Percentiles rank a stretch among this genome's conserved stretches.
phyloP scores from a whole-genome alignment of 2,797 vertebrate genomes.

The Iguana delicatissima region DNA sequence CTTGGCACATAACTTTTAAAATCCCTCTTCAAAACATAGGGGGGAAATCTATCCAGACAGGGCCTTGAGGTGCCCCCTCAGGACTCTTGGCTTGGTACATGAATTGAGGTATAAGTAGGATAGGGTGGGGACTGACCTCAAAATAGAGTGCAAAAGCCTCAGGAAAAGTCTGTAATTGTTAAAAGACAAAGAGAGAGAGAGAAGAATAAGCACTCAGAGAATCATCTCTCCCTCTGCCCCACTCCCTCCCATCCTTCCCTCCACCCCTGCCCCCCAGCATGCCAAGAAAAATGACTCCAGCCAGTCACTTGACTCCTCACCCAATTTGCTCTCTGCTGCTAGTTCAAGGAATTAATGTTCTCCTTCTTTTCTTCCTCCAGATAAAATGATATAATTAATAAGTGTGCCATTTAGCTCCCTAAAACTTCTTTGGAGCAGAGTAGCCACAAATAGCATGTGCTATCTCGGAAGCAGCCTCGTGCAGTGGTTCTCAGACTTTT shows the following conservation, averaged over 20 bases:
- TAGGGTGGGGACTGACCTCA: constrained; percentile 32
- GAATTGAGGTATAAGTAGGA: constrained; percentile 51
- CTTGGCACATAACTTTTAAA: background rate
- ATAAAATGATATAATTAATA: constrained; percentile 22
- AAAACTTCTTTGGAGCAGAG: background rate
- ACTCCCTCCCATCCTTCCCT: background rate
- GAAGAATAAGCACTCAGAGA: background rate
- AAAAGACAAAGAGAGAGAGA: background rate
- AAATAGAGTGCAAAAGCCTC: constrained; percentile 58
- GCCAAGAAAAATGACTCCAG: constrained; percentile 33
- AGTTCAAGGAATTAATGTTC: constrained; percentile 10
- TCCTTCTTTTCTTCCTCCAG: background rate
- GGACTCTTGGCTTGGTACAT: constrained; percentile 54
- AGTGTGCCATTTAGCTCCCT: background rate
- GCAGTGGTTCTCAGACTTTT: too few species aligned
- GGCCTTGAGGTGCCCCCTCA: background rate
- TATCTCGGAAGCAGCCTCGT: background rate
- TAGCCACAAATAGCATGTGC: background rate
- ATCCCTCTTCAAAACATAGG: background rate
- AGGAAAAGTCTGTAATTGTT: constrained; percentile 1
- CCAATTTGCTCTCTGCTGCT: constrained; percentile 18
- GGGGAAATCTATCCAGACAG: constrained; percentile 13
- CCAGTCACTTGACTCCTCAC: background rate
- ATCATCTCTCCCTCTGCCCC: background rate
- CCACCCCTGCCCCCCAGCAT: background rate